Evolutionary conservation across 2,113 vertebrate genomes (phyloP).

Genomic region (Bos indicus): DNA sequence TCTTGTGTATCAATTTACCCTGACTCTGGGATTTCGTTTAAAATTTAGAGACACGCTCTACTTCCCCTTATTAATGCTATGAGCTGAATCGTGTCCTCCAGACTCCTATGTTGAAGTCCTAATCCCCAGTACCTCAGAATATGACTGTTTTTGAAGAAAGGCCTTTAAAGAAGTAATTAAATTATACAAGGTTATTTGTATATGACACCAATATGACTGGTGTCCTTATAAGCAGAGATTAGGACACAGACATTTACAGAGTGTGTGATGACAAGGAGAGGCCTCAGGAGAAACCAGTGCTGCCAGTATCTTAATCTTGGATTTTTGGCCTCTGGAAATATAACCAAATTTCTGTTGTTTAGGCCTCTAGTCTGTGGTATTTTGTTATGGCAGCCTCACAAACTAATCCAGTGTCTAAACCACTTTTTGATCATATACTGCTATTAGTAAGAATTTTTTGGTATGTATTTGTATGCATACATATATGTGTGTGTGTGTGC

Average conservation of each 20-base stretch:
- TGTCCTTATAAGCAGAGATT: neutral
- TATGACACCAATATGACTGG: neutral
- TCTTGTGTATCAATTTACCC: neutral
- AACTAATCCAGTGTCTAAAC: neutral
- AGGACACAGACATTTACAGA: neutral
- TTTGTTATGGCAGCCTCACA: too few relatives aligned
- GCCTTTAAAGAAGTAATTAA: neutral
- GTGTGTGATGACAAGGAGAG: neutral
- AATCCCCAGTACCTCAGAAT: neutral
- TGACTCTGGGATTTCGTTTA: neutral
- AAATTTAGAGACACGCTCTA: neutral
- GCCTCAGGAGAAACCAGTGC: neutral
- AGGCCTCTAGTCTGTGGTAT: neutral
- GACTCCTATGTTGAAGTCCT: neutral
- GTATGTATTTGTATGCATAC: neutral
- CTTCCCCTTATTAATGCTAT: neutral
- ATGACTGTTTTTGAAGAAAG: neutral
- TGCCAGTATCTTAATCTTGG: neutral
- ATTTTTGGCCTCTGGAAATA: neutral
- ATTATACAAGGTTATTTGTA: neutral
- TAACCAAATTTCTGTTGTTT: neutral
- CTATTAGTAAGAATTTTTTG: neutral
- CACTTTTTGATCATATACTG: neutral
- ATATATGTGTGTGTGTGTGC: neutral
- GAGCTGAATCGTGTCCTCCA: neutral